Evolutionary conservation across 2,888 invertebrate species (phyloP).

Genomic region (Zygaena filipendulae): DNA sequence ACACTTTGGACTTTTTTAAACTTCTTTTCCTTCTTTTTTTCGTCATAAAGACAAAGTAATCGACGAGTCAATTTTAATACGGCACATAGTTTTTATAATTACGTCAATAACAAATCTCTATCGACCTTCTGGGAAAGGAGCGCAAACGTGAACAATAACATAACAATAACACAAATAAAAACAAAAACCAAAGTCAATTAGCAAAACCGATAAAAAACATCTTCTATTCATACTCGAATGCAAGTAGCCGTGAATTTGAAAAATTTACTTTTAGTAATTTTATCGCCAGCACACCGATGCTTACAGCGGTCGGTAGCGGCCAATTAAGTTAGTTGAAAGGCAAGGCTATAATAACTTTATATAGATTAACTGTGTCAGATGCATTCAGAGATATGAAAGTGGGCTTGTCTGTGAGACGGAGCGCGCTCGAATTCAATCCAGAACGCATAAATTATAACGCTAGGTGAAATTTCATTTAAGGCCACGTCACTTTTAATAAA

Average conservation of each 20-base stretch:
- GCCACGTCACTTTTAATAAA: slow-evolving; percentile 26
- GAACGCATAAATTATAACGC: slow-evolving; percentile 39
- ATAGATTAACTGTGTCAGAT: slow-evolving; percentile 57
- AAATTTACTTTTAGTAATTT: slow-evolving; percentile 47
- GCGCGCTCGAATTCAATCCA: no score
- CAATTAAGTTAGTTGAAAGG: slow-evolving; percentile 53
- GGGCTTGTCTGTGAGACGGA: slow-evolving; percentile 23
- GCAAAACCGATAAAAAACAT: no score
- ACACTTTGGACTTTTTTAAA: no score
- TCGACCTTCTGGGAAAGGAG: slow-evolving; percentile 31
- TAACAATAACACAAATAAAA: slow-evolving; percentile 46
- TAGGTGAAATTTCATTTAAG: slow-evolving; percentile 28
- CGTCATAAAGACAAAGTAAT: no score
- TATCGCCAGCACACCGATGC: slow-evolving; percentile 48
- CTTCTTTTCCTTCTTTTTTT: no score
- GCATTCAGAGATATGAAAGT: slow-evolving; percentile 40
- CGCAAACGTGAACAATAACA: slow-evolving; percentile 37
- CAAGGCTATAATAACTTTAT: slow-evolving; percentile 56
- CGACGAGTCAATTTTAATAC: no score
- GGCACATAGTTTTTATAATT: no score
- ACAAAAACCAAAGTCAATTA: no score
- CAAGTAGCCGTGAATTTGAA: no score
- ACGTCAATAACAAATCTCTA: no score
- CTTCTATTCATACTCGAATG: no score
- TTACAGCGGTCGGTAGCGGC: slow-evolving; percentile 49